Evolutionary conservation across 2,888 invertebrate genomes (phyloP), one percentile per base, ranked within the genome.

Genomic region (Rhagophthalmus giganteus): DNA sequence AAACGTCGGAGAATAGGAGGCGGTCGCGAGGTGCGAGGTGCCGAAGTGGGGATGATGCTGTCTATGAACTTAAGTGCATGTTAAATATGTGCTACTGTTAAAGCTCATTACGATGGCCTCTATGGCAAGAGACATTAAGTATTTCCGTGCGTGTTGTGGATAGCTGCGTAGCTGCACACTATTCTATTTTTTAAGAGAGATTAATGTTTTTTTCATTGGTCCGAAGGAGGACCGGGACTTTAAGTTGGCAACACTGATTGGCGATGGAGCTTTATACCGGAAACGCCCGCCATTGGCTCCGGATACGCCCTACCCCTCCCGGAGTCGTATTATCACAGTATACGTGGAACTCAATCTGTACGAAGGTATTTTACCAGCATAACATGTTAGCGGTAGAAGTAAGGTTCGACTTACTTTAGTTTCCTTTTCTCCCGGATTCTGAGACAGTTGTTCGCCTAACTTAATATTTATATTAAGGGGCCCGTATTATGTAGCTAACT

Each of bases 161-260:
- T 61, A 64, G 70, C 68, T 70, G 72, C 70, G 68, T 71, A 67
- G 68, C 66, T 68, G 71, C 69, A 68, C 67, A 64, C 68, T 70
- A 71, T 69, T 74, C 72, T 73, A 74, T 75, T 75, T 76, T n/a
- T 72, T 72, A 74, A 76, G 74, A 73, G 74, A 76, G 75, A 75
- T 76, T 76, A 74, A 76, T 76, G 76, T 73, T 71, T 74, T 75
- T 76, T 75, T 75, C 74, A 76, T 76, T 76, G 75, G 76, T 68
- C 66, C 72, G 69, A 73, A 72, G 74, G 75, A 72, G 74, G 74
- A 65, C 58, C 74, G 64, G 59, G 58, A 55, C 58, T 58, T 61
- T 58, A 57, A 61, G 59, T 59, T 60, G 62, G 57, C 50, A 57
- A 53, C 61, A 62, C 65, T 66, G 69, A 74, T 75, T 75, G 74